Evolutionary conservation across 1,140 invertebrate genomes (phyloP).

Genomic region (Ctenoplectra terminalis): DNA sequence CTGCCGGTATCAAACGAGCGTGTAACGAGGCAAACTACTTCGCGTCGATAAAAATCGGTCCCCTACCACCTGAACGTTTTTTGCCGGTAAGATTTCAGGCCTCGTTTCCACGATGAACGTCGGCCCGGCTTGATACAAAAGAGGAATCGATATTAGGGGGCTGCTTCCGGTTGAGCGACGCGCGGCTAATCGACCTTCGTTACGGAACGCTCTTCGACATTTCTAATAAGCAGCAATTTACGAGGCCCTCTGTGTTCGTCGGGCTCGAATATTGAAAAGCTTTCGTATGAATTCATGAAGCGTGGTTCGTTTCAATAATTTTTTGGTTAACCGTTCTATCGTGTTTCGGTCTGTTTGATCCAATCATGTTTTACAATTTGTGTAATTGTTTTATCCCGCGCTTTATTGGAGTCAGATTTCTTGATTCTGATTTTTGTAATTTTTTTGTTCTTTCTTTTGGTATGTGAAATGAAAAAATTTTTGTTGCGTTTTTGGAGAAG

Average conservation of each 20-base stretch:
- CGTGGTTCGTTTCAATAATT: too few species aligned
- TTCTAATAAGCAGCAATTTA: conserved; percentile 55
- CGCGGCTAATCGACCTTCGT: conserved; percentile 34
- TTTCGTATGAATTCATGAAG: too few species aligned
- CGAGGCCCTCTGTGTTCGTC: not conserved
- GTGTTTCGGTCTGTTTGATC: too few species aligned
- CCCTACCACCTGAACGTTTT: not conserved
- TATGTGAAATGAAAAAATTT: too few species aligned
- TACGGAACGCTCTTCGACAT: conserved; percentile 19
- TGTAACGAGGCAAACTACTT: conserved; percentile 31
- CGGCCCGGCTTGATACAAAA: conserved; percentile 29
- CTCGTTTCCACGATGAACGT: conserved; percentile 37
- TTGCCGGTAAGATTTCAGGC: conserved; percentile 7
- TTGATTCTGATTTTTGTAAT: too few species aligned
- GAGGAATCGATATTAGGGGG: conserved; percentile 40
- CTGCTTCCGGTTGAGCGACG: conserved; percentile 28
- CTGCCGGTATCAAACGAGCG: not conserved
- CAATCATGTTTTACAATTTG: too few species aligned
- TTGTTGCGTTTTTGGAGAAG: too few species aligned
- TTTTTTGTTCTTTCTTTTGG: too few species aligned
- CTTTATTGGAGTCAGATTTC: too few species aligned
- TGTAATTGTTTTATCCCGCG: too few species aligned
- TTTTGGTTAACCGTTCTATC: too few species aligned
- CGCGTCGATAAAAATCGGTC: conserved; percentile 28
- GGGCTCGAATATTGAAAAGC: too few species aligned